A percentile compares a stretch with the other conserved stretches of the same genome.
Conservation (phyloP, 2,113 vertebrate species). For the Progne subis region DNA sequence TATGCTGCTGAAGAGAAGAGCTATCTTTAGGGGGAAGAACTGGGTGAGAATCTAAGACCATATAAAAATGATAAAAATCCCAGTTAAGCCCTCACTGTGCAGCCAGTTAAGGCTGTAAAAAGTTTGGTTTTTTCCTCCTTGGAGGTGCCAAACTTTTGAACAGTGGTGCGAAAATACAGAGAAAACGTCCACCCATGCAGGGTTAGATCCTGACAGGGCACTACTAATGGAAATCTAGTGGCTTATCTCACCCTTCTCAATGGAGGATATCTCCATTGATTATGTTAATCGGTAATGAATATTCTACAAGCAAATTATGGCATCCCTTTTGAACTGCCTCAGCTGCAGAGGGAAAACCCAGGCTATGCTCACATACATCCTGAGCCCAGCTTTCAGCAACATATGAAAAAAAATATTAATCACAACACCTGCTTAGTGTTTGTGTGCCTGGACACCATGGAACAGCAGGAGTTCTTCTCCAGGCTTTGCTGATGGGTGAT, state of each 20-base stretch:
- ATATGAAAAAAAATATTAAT: background rate
- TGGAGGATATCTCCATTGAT: background rate
- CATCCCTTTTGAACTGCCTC: background rate
- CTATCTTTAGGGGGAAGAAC: background rate
- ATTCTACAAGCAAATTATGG: background rate
- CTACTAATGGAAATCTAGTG: background rate
- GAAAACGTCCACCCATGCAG: background rate
- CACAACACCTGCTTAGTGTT: background rate
- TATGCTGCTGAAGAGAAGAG: background rate
- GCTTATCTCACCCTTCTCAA: background rate
- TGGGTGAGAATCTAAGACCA: background rate
- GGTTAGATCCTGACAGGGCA: background rate
- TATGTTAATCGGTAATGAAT: background rate
- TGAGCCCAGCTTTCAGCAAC: background rate
- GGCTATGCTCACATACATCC: background rate
- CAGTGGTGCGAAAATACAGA: background rate
- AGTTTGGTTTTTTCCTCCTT: background rate
- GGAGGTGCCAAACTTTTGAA: background rate
- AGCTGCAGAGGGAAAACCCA: background rate
- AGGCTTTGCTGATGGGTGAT: background rate
- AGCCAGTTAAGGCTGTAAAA: background rate
- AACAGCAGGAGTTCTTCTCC: background rate
- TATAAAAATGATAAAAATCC: background rate
- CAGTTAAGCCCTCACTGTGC: background rate
- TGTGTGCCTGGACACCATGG: background rate